Evolutionary conservation across 1,140 invertebrate genomes (phyloP), one percentile per base, ranked within the genome.

Genomic region (Drosophila suzukii): DNA sequence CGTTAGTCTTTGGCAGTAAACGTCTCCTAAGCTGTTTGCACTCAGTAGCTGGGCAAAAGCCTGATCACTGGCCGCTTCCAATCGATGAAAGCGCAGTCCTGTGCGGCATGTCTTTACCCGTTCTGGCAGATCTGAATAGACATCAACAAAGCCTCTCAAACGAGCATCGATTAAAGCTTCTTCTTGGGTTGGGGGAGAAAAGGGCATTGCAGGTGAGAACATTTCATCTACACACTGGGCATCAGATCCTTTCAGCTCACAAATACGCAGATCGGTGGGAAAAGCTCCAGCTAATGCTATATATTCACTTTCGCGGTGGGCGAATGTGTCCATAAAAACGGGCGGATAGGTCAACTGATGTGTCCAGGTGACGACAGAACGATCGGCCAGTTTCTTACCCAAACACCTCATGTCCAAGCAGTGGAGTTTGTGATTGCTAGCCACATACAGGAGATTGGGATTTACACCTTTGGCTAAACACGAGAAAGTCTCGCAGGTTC

Each of bases 361-460:
- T 3, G 84, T 89, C 84, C 84, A 89, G 1, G 84, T 78, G 6
- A 89, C 77, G 0, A 89, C 73, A 0, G 84, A 27, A 3, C 84
- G 84, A 59, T 89, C 84, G 5, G 54, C 8, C 1, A 89, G 15
- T 36, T 75, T 78, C 15, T 70, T 75, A 36, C 84, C 84, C 59
- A 89, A 15, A 32, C 70, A 81, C 0, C 84, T 63, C 27, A 78
- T 50, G 11, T 89, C 84, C 44, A 89, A 50, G 7, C 80, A 89
- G 60, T 89, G 84, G 10, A 89, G 27, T 11, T 81, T 89, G 46
- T 89, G 84, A 44, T 84, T 89, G 24, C 85, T 89, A 15, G 68
- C 84, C 70, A 89, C 77, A 20, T 89, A 89, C 1, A 89, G n/a
- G 0, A 84, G 70, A 60, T 89, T 36, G 0, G 80, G 73, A 75